A percentile compares a stretch with the other conserved stretches of the same genome.
Conservation (phyloP, 1,140 invertebrate species). For the Eumeta japonica region DNA sequence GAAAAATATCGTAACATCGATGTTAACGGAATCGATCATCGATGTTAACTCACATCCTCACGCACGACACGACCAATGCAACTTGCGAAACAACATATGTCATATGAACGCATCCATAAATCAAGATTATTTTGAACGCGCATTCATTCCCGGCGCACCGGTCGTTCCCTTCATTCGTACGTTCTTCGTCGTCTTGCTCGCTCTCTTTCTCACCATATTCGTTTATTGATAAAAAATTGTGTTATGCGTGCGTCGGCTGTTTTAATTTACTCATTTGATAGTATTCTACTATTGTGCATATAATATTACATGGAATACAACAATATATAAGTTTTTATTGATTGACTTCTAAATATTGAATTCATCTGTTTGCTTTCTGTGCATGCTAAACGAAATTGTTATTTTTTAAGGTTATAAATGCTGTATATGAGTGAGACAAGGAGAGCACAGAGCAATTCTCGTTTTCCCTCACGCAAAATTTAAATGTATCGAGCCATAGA, state of each 20-base stretch:
- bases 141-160: conserved; percentile 1
- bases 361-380: conserved; percentile 16
- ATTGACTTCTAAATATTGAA: conserved; percentile 14
- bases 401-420: conserved; percentile 15
- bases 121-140: background rate
- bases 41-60: conserved; percentile 11
- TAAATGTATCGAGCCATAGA: conserved; percentile 12
- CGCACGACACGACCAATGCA: conserved; percentile 10
- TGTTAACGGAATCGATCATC: conserved; percentile 8
- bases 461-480: no score
- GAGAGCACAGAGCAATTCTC: no score
- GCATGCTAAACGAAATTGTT: conserved; percentile 17
- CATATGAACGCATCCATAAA: conserved; percentile 2
- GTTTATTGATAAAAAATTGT: conserved; percentile 10
- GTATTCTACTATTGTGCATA: conserved; percentile 13
- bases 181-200: no score
- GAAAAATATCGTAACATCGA: conserved; percentile 10
- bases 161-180: no score
- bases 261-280: conserved; percentile 17
- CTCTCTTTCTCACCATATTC: conserved; percentile 8
- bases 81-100: conserved; percentile 9
- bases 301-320: no score
- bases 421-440: no score
- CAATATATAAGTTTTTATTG: conserved; percentile 14
- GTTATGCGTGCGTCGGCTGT: conserved; percentile 12